Base-by-base conservation (phyloP, 2,113 vertebrate genomes). In the Tichodroma muraria region DNA sequence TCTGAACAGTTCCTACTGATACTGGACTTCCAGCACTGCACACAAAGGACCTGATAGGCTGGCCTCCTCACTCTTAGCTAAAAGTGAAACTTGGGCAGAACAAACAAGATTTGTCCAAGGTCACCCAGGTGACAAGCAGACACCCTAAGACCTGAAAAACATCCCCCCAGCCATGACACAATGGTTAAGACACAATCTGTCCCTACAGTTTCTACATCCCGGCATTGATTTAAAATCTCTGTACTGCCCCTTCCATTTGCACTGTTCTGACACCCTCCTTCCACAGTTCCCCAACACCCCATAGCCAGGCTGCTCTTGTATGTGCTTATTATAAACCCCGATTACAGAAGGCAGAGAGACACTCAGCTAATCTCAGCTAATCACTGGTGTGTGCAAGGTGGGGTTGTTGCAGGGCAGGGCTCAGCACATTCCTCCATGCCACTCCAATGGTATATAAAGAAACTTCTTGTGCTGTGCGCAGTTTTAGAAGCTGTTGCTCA, bases 401-500 rank as follows among this genome's bases (percentile, higher is more conserved):
- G 88, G 85, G 82, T 10, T 85, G 88, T 37, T 44, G 76, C 85
- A 80, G 80, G 71, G 79, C 10, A 86, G 85, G 85, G 68, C 85
- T 93, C 94, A 37, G 82, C 85, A 68, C 89, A 50, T 90, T 91
- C 82, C 76, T 89, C 84, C 84, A 38, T 59, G 87, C 47, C 79
- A 76, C 64, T 76, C 20, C 49, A 38, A 1, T 1, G 16, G 47
- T 11, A 22, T 13, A 15, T 20, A 23, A 47, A 76, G 24, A 68
- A 91, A 91, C 89, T 87, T 71, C 56, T 15, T 22, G 9, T 1
- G 31, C 42, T 42, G 19, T 4, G 49, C 44, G 40, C 28, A 17
- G 57, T 57, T 56, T 22, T 57, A 35, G 12, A 33, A 54, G 63
- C 77, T 19, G 21, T 9, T 7, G 22, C 64, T 3, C 27, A 27